A percentile compares a stretch with the other conserved stretches of the same genome.
Evolutionary conservation across 2,888 invertebrate species (phyloP).

Genomic region (Onchidella celtica): DNA sequence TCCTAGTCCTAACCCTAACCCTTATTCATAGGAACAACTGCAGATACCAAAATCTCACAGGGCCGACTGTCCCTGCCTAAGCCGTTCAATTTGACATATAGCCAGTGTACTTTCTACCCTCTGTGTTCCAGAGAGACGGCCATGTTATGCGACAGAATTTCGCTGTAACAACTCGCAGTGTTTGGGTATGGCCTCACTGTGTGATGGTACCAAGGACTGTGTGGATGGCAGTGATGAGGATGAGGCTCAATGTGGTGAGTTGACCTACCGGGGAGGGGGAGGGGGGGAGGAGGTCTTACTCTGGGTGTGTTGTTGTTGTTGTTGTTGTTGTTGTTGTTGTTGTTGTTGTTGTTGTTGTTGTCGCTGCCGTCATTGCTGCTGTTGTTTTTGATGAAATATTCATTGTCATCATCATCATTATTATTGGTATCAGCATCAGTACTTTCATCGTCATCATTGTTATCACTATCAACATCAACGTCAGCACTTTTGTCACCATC

Average conservation of each 20-base stretch:
- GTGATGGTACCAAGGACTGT: constrained; percentile 74
- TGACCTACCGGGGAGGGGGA: neutral
- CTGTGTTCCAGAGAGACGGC: neutral
- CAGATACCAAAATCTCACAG: too few species aligned
- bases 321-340: too few species aligned
- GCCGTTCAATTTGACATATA: too few species aligned
- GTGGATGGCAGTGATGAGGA: constrained; percentile 75
- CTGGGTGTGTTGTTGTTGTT: too few species aligned
- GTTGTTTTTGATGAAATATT: neutral
- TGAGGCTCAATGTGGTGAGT: constrained; percentile 70
- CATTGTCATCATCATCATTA: neutral
- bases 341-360: neutral
- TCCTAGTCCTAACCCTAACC: too few species aligned
- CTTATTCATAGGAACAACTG: too few species aligned
- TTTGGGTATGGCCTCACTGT: constrained; percentile 79
- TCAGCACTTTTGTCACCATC: too few species aligned
- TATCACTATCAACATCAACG: too few species aligned
- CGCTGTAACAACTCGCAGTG: constrained; percentile 81
- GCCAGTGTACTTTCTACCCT: too few species aligned
- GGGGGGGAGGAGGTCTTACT: neutral
- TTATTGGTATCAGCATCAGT: too few species aligned
- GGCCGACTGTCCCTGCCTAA: too few species aligned
- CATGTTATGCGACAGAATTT: constrained; percentile 81
- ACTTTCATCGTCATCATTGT: too few species aligned
- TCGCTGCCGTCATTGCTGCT: neutral